These are phyloP conservation scores for Pseudochirops cupreus DNA, from an alignment of 2,797 vertebrate genomes.

Conservation along the genomic window DNA sequence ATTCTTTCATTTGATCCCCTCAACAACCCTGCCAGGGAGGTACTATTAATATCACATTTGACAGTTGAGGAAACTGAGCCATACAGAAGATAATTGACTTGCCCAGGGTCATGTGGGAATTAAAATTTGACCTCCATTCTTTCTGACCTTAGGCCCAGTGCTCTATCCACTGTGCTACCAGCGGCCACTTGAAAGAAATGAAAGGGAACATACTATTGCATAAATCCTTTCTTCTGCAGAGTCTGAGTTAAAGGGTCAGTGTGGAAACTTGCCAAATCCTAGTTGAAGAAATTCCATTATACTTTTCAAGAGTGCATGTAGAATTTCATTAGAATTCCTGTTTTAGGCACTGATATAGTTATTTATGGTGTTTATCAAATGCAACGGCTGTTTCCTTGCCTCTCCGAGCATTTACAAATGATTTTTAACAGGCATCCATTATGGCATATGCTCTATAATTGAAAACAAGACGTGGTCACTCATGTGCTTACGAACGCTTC, in stretches of 20 bases:
- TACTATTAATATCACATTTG: neutral
- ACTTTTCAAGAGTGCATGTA: conserved; percentile 58
- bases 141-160: neutral
- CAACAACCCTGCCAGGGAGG: neutral
- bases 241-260: conserved; percentile 34
- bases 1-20: neutral
- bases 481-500: conserved; percentile 31
- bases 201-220: neutral
- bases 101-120: neutral
- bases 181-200: neutral
- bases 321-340: conserved; percentile 64
- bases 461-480: conserved; percentile 63
- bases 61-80: neutral
- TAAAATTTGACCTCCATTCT: neutral
- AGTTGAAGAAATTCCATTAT: conserved; percentile 58
- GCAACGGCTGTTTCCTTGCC: conserved; percentile 49
- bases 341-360: conserved; percentile 17
- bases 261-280: conserved; percentile 31
- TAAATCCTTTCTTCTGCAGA: neutral
- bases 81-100: neutral
- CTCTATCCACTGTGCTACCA: neutral
- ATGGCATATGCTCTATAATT: conserved; percentile 65
- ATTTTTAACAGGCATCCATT: conserved; percentile 65
- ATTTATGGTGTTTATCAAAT: conserved; percentile 69
- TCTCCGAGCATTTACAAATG: conserved; percentile 70